phyloP scores from a whole-genome alignment of 2,797 vertebrate genomes.

The Tympanoctomys barrerae region DNA sequence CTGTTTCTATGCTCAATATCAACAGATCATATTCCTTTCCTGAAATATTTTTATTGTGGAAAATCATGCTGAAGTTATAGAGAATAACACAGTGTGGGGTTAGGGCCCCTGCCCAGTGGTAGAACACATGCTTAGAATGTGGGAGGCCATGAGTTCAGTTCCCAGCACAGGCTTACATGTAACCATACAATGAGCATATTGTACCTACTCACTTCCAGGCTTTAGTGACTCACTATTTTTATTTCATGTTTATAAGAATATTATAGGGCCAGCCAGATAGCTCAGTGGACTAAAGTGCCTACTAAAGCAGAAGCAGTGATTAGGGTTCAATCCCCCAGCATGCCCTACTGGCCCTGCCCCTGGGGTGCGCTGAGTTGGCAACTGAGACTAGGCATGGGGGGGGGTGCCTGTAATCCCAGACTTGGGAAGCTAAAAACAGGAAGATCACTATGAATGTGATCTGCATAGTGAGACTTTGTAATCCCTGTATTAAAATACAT shows the following conservation, averaged over 20 bases:
- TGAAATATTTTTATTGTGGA: neutral
- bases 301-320: too few species aligned
- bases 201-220: neutral
- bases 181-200: neutral
- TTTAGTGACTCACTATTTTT: neutral
- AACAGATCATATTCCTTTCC: neutral
- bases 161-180: neutral
- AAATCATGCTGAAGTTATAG: neutral
- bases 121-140: too few species aligned
- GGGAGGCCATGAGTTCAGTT: neutral
- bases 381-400: too few species aligned
- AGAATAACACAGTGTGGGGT: neutral
- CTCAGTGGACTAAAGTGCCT: too few species aligned
- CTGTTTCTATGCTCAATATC: neutral
- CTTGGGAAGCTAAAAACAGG: too few species aligned
- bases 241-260: neutral
- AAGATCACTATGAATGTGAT: too few species aligned
- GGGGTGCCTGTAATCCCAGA: too few species aligned
- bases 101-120: neutral
- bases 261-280: neutral
- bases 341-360: too few species aligned
- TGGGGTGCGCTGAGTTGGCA: too few species aligned
- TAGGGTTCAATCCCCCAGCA: too few species aligned
- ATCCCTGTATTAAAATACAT: too few species aligned
- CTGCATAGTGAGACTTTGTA: too few species aligned